phyloP scores from a whole-genome alignment of 2,797 vertebrate species.

The Sparidentex hasta region DNA sequence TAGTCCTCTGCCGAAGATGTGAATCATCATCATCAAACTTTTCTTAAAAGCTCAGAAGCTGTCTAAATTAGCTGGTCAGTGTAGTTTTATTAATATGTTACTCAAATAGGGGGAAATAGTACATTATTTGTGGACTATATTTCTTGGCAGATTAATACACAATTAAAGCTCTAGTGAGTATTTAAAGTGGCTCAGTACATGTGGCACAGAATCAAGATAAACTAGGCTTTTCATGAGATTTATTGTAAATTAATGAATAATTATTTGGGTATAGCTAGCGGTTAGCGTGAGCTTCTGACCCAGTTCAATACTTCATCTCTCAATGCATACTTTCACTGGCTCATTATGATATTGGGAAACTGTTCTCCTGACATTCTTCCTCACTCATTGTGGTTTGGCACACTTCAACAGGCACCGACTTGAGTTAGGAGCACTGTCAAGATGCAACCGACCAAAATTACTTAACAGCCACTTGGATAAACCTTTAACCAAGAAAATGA shows the following conservation, averaged over 20 bases:
- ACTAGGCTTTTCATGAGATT: not conserved
- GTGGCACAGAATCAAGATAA: too few relatives aligned
- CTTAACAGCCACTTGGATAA: conserved; percentile 24
- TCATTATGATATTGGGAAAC: not conserved
- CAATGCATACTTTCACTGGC: not conserved
- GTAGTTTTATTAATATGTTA: too few relatives aligned
- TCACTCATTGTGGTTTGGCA: conserved; percentile 22
- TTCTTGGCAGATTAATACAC: too few relatives aligned
- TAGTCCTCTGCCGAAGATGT: too few relatives aligned
- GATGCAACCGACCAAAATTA: not conserved
- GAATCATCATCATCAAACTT: too few relatives aligned
- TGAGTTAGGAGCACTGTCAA: conserved; percentile 20
- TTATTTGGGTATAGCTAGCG: not conserved
- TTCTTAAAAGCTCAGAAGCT: too few relatives aligned
- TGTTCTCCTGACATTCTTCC: conserved; percentile 4
- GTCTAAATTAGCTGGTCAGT: too few relatives aligned
- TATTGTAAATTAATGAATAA: not conserved
- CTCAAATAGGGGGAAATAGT: too few relatives aligned
- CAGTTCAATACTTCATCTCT: not conserved
- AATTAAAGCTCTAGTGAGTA: too few relatives aligned
- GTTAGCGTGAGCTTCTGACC: not conserved
- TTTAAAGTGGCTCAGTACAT: too few relatives aligned
- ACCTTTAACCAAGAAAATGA: conserved; percentile 32
- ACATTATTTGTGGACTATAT: too few relatives aligned
- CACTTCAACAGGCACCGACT: not conserved